Base-by-base conservation (phyloP, 2,113 vertebrate genomes). In the Rhodinocichla rosea region DNA sequence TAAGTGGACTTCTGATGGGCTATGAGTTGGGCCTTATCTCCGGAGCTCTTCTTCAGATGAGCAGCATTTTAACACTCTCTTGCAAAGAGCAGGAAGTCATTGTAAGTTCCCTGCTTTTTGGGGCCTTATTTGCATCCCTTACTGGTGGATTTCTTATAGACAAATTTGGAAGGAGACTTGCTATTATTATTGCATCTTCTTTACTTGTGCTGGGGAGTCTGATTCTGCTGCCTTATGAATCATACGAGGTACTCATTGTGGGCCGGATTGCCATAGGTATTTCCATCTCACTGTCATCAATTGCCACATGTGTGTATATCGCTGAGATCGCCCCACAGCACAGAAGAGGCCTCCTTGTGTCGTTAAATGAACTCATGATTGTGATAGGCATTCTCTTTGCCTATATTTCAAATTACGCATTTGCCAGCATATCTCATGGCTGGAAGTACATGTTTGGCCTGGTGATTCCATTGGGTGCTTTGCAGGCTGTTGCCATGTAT, bases 21-120 rank as follows among this genome's bases (percentile, higher is more conserved):
- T 99, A 99, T 37, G 99, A 99, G 93, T 95, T 99, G 89, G 99
- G 99, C 67, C 97, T 99, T 91, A 99, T 99, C 92, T 99, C 99
- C 2, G 99, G 99, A 63, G 99, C 99, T 45, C 98, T 99, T 95
- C 98, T 99, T 49, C 99, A 99, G 96, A 98, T 99, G 94, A 98
- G 98, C 49, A 98, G 96, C 17, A 84, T 98, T 63, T 96, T 99
- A 83, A 83, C 97, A 10, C 98, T 99, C 13, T 98, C 98, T 50
- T 99, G 99, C 95, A 98, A 96, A 10, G 96, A 99, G 89, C 99
- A 99, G 96, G 99, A 99, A 95, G 97, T 99, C 68, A 84, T 99
- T 57, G 99, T 99, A 94, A 99, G 99, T 94, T 98, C 99, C 73
- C 97, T 99, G 67, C 97, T 99, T 93, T 96, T 99, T 15, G 99